A percentile compares a stretch with the other conserved stretches of the same genome.
These are phyloP conservation scores for Atlantisia rogersi DNA, from an alignment of 2,113 vertebrate species.

Conservation along the genomic window DNA sequence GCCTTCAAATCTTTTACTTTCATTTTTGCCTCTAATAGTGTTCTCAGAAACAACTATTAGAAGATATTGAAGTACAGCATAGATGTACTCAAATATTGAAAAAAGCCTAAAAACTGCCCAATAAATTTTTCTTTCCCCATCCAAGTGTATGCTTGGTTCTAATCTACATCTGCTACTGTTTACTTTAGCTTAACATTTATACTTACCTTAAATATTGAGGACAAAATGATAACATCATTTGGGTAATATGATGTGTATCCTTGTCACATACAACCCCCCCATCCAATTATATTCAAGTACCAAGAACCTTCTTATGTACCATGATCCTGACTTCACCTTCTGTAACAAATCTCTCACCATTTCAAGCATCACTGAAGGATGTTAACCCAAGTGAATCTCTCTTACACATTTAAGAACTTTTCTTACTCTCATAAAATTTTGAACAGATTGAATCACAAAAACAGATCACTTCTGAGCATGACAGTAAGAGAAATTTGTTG, in stretches of 20 bases:
- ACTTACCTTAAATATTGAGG: not conserved
- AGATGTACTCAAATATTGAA: not conserved
- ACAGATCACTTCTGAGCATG: not conserved
- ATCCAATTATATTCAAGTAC: not conserved
- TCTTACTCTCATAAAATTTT: not conserved
- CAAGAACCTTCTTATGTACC: not conserved
- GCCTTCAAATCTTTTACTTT: conserved; percentile 10
- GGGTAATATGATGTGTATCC: not conserved
- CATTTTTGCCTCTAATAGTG: not conserved
- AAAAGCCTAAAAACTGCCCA: not conserved
- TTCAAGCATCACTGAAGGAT: not conserved
- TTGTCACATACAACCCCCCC: not conserved
- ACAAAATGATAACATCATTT: not conserved
- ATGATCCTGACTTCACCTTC: not conserved
- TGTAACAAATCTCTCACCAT: not conserved
- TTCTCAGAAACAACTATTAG: not conserved
- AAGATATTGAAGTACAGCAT: not conserved
- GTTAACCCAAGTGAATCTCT: not conserved
- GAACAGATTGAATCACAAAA: not conserved
- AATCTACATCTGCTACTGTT: not conserved
- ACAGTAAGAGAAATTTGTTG: not conserved
- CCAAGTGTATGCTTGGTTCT: not conserved
- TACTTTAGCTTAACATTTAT: not conserved
- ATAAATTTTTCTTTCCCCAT: not conserved
- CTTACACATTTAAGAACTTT: not conserved